A percentile compares a stretch with the other conserved stretches of the same genome.
phyloP scores from a whole-genome alignment of 2,113 vertebrate species.

The Toxotes chatareus region DNA sequence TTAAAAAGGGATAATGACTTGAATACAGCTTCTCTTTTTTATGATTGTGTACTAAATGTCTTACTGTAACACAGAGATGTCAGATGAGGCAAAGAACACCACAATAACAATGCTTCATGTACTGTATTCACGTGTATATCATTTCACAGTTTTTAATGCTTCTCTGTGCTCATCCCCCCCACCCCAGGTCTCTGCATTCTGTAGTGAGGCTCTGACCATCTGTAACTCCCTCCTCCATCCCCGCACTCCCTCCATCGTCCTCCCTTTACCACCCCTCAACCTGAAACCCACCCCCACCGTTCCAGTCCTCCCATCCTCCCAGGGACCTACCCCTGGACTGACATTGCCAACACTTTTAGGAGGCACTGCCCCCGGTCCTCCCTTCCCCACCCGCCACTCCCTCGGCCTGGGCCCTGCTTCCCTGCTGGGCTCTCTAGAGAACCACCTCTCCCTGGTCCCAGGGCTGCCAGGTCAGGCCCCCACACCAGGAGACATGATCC shows the following conservation, averaged over 20 bases:
- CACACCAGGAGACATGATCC: constrained; percentile 71
- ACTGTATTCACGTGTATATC: too few relatives aligned
- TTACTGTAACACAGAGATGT: too few relatives aligned
- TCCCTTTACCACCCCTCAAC: constrained; percentile 82
- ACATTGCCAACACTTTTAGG: constrained; percentile 79
- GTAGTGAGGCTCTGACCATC: constrained; percentile 86
- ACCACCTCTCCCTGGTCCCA: constrained; percentile 81
- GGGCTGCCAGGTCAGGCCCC: constrained; percentile 75
- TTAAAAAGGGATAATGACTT: too few relatives aligned
- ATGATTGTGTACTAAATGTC: too few relatives aligned
- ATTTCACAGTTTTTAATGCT: not conserved
- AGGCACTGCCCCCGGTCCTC: constrained; percentile 65
- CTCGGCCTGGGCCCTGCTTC: constrained; percentile 75
- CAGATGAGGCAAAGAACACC: too few relatives aligned
- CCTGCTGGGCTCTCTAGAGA: constrained; percentile 82
- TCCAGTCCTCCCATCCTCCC: constrained; percentile 71
- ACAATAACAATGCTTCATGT: too few relatives aligned
- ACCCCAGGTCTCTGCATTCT: constrained; percentile 89
- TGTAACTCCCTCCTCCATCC: constrained; percentile 90
- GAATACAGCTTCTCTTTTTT: too few relatives aligned
- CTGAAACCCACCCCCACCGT: constrained; percentile 77
- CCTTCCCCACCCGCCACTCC: constrained; percentile 77
- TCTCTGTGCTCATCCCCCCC: not conserved
- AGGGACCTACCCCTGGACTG: constrained; percentile 69
- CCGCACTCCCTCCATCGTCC: constrained; percentile 84